Evolutionary conservation across 2,888 invertebrate genomes (phyloP).

Genomic region (Keiferia lycopersicella): DNA sequence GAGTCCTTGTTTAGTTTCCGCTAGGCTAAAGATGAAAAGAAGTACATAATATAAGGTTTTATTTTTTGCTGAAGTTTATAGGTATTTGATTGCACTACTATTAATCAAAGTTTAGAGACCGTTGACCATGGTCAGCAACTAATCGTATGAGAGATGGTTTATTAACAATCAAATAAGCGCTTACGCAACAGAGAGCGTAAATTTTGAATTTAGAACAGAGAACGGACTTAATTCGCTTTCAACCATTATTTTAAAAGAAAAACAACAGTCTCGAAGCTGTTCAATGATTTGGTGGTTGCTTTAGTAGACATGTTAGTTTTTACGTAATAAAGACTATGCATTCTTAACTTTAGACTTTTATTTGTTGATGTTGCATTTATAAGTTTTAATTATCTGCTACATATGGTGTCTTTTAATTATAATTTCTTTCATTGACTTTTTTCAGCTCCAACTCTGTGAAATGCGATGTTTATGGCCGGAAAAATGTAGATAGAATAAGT

Average conservation of each 20-base stretch:
- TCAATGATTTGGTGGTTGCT: neutral
- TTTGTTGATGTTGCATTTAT: neutral
- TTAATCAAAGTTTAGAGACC: too few species aligned
- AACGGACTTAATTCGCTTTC: neutral
- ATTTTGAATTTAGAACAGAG: neutral
- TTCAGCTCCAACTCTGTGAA: too few species aligned
- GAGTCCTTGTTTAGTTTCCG: too few species aligned
- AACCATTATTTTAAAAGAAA: neutral
- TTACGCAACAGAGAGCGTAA: constrained; percentile 6
- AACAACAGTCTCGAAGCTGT: neutral
- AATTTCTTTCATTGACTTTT: too few species aligned
- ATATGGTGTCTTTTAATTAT: too few species aligned
- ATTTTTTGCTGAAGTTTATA: too few species aligned
- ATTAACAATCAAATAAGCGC: neutral
- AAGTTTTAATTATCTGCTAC: neutral
- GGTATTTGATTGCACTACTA: too few species aligned
- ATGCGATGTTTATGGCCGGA: too few species aligned
- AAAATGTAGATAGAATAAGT: too few species aligned
- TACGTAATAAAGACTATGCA: neutral
- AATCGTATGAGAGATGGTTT: neutral
- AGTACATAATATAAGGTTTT: too few species aligned
- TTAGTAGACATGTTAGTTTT: neutral
- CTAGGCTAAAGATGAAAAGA: too few species aligned
- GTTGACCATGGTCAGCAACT: neutral
- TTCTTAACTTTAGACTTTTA: neutral